Evolutionary conservation across 2,797 vertebrate species (phyloP).

Genomic region (Manis pentadactyla): DNA sequence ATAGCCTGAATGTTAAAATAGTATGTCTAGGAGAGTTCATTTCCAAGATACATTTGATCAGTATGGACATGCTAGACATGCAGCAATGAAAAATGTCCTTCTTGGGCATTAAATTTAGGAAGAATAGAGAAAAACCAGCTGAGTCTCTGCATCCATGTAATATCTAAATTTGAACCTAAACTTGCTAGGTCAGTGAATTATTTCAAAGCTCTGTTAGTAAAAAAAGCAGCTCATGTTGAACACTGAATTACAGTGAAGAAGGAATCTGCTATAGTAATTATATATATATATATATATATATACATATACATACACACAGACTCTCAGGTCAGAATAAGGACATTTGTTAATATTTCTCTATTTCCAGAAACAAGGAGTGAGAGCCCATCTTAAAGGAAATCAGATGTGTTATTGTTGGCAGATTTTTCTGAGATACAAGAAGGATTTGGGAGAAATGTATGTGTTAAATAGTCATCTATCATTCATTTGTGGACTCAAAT

Average conservation of each 20-base stretch:
- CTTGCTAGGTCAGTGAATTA: not conserved
- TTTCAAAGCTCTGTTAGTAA: not conserved
- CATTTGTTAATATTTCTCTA: slow-evolving; percentile 2
- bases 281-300: not conserved
- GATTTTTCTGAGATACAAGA: not conserved
- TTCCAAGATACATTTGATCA: slow-evolving; percentile 13
- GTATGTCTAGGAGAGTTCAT: not conserved
- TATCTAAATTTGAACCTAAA: not conserved
- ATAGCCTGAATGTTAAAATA: not conserved
- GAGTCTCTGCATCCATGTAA: not conserved
- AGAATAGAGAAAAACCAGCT: not conserved
- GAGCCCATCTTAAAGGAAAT: not conserved
- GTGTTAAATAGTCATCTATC: not conserved
- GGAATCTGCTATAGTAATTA: not conserved
- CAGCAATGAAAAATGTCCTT: not conserved
- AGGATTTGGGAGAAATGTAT: not conserved
- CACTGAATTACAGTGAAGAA: not conserved
- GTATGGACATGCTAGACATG: not conserved
- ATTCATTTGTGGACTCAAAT: not conserved
- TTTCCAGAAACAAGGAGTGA: not conserved
- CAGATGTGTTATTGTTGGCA: not conserved
- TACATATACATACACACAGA: not conserved
- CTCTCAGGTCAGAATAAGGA: not conserved
- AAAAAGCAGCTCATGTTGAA: not conserved
- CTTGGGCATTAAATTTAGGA: not conserved